Base-by-base conservation (phyloP, 2,113 vertebrate species). In the Cyprinodon tularosa region DNA sequence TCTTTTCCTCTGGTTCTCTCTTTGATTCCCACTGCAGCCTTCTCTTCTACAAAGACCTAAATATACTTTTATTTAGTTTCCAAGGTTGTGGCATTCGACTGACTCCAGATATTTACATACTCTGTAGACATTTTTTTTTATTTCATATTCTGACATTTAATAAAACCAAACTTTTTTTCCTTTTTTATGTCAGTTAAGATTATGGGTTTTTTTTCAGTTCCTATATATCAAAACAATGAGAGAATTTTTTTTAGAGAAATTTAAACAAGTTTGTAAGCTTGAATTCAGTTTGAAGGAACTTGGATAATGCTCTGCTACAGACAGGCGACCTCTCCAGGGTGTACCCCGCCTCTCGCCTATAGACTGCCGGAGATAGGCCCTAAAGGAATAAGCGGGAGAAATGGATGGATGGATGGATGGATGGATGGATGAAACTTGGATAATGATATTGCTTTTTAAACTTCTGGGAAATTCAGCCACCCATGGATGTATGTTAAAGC, bases 31-130 rank as follows among this genome's bases (percentile, higher is more conserved):
- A 38, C 64, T 37, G 13, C 79, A 84, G 61, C 62, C 61, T 73
- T 62, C 45, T 62, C 47, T n/a, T 39, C 53, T 44, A 67, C 42
- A 11, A 9, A 81, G 62, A 68, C 70, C 84, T 78, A 67, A 60
- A 63, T 67, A 47, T 64, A 61, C 37, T 64, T 37, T 63, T 13
- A 4, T 81, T 74, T 40, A 53, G 37, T 71, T 68, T 77, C 45
- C 50, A 53, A 57, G 50, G 50, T 14, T 57, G 50, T 14, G 14
- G 50, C 14, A 10, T 45, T 11, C 9, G 12, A 12, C 9, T 57
- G 50, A n/a, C 9, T 17, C 50, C 50, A 57, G 50, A 57, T n/a
- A n/a, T 57, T 45, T 45, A n/a, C 6, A 57, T 20, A 14, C 48
- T 53, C 50, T 57, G 50, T 57, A 57, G n/a, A 57, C 20, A 9